Percentiles rank a stretch among this genome's conserved stretches.
Evolutionary conservation across 2,113 vertebrate genomes (phyloP).

Genomic region (Megaceryle torquata): DNA sequence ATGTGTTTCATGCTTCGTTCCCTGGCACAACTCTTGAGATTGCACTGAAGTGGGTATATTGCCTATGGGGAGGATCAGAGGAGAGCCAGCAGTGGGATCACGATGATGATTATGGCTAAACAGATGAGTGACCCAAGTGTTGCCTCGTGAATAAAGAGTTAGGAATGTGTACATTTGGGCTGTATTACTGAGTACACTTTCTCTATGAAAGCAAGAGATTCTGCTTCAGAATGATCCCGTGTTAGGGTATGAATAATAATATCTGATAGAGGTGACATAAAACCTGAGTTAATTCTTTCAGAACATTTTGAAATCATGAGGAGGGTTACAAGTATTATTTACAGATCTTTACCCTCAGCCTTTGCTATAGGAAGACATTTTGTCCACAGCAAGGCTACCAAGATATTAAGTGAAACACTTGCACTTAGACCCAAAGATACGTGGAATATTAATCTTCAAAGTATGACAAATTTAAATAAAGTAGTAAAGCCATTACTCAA

Average conservation of each 20-base stretch:
- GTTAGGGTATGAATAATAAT: not conserved
- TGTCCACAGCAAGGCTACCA: not conserved
- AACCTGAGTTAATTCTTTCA: not conserved
- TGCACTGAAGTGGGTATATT: not conserved
- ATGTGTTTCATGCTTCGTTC: fast-evolving
- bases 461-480: not conserved
- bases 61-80: not conserved
- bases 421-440: not conserved
- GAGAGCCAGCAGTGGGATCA: not conserved
- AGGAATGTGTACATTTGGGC: not conserved
- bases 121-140: not conserved
- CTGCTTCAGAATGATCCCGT: fast-evolving
- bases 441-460: not conserved
- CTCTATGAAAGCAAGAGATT: not conserved
- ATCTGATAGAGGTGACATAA: not conserved
- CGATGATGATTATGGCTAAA: not conserved
- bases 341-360: not conserved
- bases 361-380: not conserved
- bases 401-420: not conserved
- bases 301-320: not conserved
- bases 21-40: not conserved
- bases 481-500: not conserved
- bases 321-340: not conserved
- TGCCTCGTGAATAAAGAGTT: not conserved
- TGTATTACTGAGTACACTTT: not conserved